Evolutionary conservation across 2,113 vertebrate genomes (phyloP).

Genomic region (Theristicus caerulescens): DNA sequence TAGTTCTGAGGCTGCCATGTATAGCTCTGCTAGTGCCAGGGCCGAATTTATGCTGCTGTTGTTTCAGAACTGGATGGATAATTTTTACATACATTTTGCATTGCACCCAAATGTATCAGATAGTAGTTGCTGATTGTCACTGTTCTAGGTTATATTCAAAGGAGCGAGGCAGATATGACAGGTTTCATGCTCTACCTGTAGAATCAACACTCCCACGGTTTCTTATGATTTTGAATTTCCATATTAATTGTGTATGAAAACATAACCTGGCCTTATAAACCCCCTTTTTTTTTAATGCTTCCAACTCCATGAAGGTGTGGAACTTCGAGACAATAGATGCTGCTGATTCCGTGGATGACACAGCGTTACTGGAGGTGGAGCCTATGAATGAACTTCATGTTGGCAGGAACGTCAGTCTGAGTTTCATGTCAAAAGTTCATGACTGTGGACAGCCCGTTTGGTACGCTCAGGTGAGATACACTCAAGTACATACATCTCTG

Average conservation of each 20-base stretch:
- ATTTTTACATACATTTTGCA: not conserved
- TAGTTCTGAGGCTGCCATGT: not conserved
- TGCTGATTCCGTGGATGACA: constrained; percentile 77
- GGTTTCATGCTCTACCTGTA: not conserved
- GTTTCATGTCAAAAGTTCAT: constrained; percentile 82
- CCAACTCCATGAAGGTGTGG: constrained; percentile 80
- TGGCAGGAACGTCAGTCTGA: constrained; percentile 82
- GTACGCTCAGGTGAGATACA: constrained; percentile 88
- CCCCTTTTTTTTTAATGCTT: not conserved
- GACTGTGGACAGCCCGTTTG: constrained; percentile 79
- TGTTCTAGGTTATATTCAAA: not conserved
- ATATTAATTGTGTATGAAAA: not conserved
- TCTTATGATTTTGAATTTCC: not conserved
- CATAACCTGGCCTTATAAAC: not conserved
- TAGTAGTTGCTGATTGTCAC: not conserved
- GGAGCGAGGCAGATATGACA: not conserved
- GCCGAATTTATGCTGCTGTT: not conserved
- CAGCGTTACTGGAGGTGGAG: constrained; percentile 83
- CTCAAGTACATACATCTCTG: not conserved
- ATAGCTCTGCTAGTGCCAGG: not conserved
- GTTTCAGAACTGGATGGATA: not conserved
- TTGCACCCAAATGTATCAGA: not conserved
- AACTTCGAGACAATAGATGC: constrained; percentile 86
- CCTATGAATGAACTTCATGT: constrained; percentile 89
- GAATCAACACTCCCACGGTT: not conserved